Evolutionary conservation across 64 coral and sea anemone species (phyloP), one percentile per base, ranked within the genome.

Genomic region (Acropora tenuis): DNA sequence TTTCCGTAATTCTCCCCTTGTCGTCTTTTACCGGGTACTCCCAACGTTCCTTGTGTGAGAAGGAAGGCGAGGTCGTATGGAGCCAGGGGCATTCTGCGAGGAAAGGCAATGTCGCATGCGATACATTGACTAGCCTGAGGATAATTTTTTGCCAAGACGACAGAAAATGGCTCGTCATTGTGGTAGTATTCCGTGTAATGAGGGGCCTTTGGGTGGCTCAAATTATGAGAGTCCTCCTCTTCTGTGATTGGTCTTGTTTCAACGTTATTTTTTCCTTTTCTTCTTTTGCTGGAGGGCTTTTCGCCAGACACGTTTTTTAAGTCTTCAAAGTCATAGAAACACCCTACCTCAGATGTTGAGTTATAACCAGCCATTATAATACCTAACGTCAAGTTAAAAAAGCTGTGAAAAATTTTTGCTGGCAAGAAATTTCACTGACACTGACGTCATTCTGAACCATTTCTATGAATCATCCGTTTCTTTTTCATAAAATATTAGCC

Each of bases 11-110:
- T 74, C 55, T 77, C 5, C 87, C 73, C 13, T 88, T 74, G 55
- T 20, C 74, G 61, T 88, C 87, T 74, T 61, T 89, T 41, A 49
- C 17, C 1, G 88, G 76, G 45, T 89, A 89, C 18, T 69, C 47
- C 20, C 77, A 88, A 12, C 74, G 53, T 75, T 88, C 87, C 87
- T 63, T 88, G 41, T 88, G 87, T 43, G 57, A 13, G 30, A 88
- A 41, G 74, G 87, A 73, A 83, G n/a, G n/a, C n/a, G n/a, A 83
- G 80, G 65, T 68, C 65, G 44, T 83, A 83, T 59, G 80, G 80
- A 68, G 80, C 80, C 80, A 68, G 16, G 53, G 80, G 80, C 80
- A 83, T 83, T 83, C 80, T 42, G 55, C 80, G 55, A 18, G 80
- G 80, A 59, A 83, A 83, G 65, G 80, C 57, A 83, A 83, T 68